These are phyloP conservation scores for Raillietiella orientalis DNA, from an alignment of 2,888 invertebrate species.

Conservation along the genomic window DNA sequence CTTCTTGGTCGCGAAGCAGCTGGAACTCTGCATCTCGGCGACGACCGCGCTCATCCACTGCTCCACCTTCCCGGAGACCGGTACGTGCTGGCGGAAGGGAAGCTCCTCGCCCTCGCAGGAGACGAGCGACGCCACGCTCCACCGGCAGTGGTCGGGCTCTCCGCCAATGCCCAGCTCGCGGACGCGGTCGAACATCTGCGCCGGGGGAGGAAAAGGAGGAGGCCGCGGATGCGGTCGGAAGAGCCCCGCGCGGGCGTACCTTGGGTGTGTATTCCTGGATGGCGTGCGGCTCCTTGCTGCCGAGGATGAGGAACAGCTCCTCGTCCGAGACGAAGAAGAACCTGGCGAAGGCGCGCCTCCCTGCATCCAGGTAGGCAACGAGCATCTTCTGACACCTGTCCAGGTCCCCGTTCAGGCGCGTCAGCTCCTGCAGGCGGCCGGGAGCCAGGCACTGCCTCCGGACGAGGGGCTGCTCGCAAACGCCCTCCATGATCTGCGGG, in stretches of 20 bases:
- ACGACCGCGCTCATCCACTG: constrained; percentile 70
- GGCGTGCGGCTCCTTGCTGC: constrained; percentile 44
- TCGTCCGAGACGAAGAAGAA: constrained; percentile 86
- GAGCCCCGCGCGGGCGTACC: no score
- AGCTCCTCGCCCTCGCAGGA: constrained; percentile 58
- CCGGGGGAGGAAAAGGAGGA: constrained; percentile 3
- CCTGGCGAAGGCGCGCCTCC: constrained; percentile 53
- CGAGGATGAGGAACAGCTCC: constrained; percentile 56
- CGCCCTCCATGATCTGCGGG: constrained; percentile 44
- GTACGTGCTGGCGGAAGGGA: constrained; percentile 35
- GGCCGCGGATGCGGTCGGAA: not conserved
- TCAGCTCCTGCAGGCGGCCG: constrained; percentile 40
- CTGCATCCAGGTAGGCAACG: constrained; percentile 59
- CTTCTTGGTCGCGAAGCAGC: constrained; percentile 50
- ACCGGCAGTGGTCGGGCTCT: constrained; percentile 26
- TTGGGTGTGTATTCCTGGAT: constrained; percentile 83
- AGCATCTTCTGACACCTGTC: constrained; percentile 72
- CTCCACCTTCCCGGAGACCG: constrained; percentile 49
- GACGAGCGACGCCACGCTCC: constrained; percentile 49
- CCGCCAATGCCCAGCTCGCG: constrained; percentile 31
- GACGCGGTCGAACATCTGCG: constrained; percentile 69
- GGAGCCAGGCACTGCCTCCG: constrained; percentile 37
- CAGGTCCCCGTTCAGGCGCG: constrained; percentile 32
- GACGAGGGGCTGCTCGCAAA: constrained; percentile 41
- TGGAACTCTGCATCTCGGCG: constrained; percentile 47